A percentile compares a stretch with the other conserved stretches of the same genome.
These are phyloP conservation scores for Nycticorax nycticorax DNA, from an alignment of 2,113 vertebrate species.

Conservation along the genomic window DNA sequence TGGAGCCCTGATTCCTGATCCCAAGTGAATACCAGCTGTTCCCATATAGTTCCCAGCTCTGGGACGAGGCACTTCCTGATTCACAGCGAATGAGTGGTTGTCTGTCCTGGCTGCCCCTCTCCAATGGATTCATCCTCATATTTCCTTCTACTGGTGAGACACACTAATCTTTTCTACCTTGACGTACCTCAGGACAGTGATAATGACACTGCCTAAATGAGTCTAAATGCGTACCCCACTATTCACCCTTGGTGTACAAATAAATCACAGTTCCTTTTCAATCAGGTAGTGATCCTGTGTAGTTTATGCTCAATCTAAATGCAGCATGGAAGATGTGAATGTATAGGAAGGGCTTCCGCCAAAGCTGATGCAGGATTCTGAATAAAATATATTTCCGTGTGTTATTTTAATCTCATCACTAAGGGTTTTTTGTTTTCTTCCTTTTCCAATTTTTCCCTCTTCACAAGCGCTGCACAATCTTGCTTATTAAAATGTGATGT, in stretches of 20 bases:
- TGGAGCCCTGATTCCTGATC: neutral
- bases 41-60: neutral
- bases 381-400: neutral
- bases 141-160: neutral
- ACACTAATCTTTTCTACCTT: neutral
- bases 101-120: neutral
- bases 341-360: neutral
- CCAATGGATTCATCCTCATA: neutral
- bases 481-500: neutral
- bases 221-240: neutral
- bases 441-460: neutral
- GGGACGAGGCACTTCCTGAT: neutral
- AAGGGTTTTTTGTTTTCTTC: neutral
- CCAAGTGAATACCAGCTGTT: neutral
- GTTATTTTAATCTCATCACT: neutral
- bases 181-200: neutral
- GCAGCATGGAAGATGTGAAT: neutral
- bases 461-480: neutral
- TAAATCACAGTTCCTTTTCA: neutral
- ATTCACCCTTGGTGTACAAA: neutral
- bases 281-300: neutral
- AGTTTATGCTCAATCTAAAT: neutral
- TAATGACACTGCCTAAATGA: neutral
- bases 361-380: neutral
- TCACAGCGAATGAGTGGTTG: neutral